Base-by-base conservation (phyloP, 30 jellyfish, hydroid and myxozoan species). In the Aurelia sp. region DNA sequence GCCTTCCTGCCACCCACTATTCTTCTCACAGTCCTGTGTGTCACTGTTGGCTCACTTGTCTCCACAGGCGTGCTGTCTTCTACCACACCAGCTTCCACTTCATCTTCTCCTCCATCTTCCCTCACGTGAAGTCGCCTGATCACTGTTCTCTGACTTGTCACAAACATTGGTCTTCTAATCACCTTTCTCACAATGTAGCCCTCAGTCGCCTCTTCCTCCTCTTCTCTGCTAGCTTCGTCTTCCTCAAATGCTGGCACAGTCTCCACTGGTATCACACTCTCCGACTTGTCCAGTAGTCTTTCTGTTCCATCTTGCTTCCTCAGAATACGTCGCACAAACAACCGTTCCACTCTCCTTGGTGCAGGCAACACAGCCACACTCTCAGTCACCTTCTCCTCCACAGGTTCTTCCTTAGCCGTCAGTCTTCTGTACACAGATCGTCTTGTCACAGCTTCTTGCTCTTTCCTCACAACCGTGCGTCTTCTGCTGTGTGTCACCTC, bases 141-240 rank as follows among this genome's bases (percentile, higher is more conserved):
- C n/a, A 82, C 91, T 33, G 94, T 90, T 55, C 88, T 90, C 85
- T 90, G 82, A 66, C 91, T 81, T 13, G 97, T 90, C 75, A 90
- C 80, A 86, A 71, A 70, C 75, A 90, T 48, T 9, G 97, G 94
- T 76, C 91, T 81, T 57, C 94, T 74, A 15, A 82, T 87, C 67
- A 82, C 94, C 68, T 65, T 72, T 38, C 94, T 80, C 63, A 80
- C 81, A 63, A 80, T 63, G 48, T 40, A 80, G 48, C 48, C 48
- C 48, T 38, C 48, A 38, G 48, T 38, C 18, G 79, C 90, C 30
- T 80, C 72, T 13, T 67, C 60, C 24, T 58, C 50, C n/a, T 80
- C 90, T 44, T 64, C 72, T 53, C 64, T 60, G 41, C 16, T 27
- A 20, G 2, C 81, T 24, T 63, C 90, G 8, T 47, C 86, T 72